Base-by-base conservation (phyloP, 2,888 invertebrate genomes). In the Acrobeloides nanus region DNA sequence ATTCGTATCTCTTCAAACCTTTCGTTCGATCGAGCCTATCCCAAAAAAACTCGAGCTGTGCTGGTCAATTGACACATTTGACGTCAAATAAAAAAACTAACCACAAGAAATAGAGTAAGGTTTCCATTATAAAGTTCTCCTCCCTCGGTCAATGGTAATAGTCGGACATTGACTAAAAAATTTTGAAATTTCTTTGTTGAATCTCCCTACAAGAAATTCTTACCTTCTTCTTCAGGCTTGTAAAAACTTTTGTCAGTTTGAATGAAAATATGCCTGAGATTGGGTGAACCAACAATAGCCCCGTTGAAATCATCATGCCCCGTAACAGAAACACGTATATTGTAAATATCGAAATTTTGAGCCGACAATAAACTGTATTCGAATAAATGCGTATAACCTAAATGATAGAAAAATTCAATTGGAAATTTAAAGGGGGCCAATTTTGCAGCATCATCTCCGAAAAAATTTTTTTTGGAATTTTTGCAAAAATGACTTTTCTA, bases 231-330 rank as follows among this genome's bases (percentile, higher is more conserved):
- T 1, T 55, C 58, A 15, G 59, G 55, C 38, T 58, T 53, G 50
- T 68, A 68, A 42, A 65, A 52, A 12, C 49, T 44, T 49, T 66
- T 68, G 40, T 64, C 62, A 2, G 62, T 64, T 42, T 62, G 61
- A n/a, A 68, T 46, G 39, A 62, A 59, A 26, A 68, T 51, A n/a
- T 52, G 49, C 21, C 51, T 49, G 5, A 68, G 12, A 50, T 66
- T 61, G 0, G 65, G 57, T 4, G 56, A 47, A 15, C 64, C 59
- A 6, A 38, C 33, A 8, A 61, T 17, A 18, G 21, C 26, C 5
- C 38, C 29, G 6, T 26, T n/a, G 40, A 55, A 56, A 5, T 15
- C 32, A n/a, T 25, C 27, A 43, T 61, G 59, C 6, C 41, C 48
- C 17, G 20, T 29, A 12, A 60, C 38, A 24, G 38, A 17, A 23